Base-by-base conservation (phyloP, 2,797 vertebrate species). In the Chanos chanos region DNA sequence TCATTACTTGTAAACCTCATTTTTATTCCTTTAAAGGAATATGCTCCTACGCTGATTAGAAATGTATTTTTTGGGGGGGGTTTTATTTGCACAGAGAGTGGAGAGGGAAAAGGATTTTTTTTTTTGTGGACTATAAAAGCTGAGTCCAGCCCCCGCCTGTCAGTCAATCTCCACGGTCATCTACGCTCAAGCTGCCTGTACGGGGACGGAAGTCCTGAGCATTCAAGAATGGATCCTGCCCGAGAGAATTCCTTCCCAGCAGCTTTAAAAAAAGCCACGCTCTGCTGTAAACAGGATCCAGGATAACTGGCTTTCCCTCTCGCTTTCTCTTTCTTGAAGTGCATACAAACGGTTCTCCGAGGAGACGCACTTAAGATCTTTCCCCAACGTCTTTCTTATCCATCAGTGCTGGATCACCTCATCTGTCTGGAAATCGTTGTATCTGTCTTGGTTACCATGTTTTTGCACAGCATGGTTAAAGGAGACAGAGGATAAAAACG, bases 271-370 rank as follows among this genome's bases (percentile, higher is more conserved):
- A 73, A 61, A 56, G 37, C 44, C 58, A 21, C 9, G 49, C 54
- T 50, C 10, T 18, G 31, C 47, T 41, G 65, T 67, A 76, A 76
- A 76, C 73, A 76, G 73, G 70, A 76, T 70, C 61, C 47, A 16
- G 50, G 52, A 28, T 61, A 59, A n/a, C n/a, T 12, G 49, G 48
- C 73, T 73, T 53, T 51, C 64, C 62, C 48, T 49, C 39, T 4
- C 16, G 18, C 31, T 31, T 6, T 22, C 1, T 8, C 31, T 44
- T 68, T 68, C 62, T 55, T 15, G 40, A 66, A 66, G 25, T 50
- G 21, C 13, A 45, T 4, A 36, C 12, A 61, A 16, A 22, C 4
- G 49, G 31, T 43, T 27, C 40, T 58, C 39, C 31, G 18, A 59
- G 13, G 22, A 59, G 60, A 47, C 51, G 56, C 50, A 61, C 68